Evolutionary conservation across 2,888 invertebrate genomes (phyloP).

Genomic region (Syrphus vitripennis): DNA sequence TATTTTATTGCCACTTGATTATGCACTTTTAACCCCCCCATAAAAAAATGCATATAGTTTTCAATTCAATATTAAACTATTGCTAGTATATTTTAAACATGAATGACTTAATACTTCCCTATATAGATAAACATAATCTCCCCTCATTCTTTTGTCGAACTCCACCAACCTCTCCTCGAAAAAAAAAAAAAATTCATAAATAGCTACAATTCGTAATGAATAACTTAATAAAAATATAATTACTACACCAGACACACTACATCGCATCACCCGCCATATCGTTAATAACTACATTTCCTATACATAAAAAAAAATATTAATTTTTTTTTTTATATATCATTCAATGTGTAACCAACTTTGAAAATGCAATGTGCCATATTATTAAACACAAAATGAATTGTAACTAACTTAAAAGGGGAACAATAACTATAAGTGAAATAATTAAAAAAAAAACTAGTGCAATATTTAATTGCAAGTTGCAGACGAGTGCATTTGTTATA

Average conservation of each 20-base stretch:
- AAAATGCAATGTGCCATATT: slow-evolving; percentile 46
- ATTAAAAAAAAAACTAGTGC: slow-evolving; percentile 26
- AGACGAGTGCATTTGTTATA: slow-evolving; percentile 56
- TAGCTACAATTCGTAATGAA: not conserved
- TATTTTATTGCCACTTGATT: not conserved
- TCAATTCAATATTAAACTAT: not conserved
- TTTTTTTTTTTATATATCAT: slow-evolving; percentile 29
- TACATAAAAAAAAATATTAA: too few relatives aligned
- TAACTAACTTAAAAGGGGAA: slow-evolving; percentile 4
- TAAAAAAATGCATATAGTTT: not conserved
- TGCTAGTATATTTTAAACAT: not conserved
- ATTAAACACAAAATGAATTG: slow-evolving; percentile 55
- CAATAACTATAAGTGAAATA: not conserved
- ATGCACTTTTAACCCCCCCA: not conserved
- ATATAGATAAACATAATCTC: too few relatives aligned
- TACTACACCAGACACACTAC: not conserved
- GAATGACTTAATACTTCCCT: not conserved
- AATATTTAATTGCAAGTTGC: slow-evolving; percentile 64
- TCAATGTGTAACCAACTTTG: slow-evolving; percentile 66
- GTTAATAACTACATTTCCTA: slow-evolving; percentile 37
- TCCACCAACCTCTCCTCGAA: not conserved
- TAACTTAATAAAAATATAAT: slow-evolving; percentile 16
- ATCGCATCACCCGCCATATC: not conserved
- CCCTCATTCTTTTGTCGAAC: not conserved
- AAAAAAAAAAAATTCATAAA: not conserved